Base-by-base conservation (phyloP, 2,888 invertebrate genomes). In the Oxytorus armatus region DNA sequence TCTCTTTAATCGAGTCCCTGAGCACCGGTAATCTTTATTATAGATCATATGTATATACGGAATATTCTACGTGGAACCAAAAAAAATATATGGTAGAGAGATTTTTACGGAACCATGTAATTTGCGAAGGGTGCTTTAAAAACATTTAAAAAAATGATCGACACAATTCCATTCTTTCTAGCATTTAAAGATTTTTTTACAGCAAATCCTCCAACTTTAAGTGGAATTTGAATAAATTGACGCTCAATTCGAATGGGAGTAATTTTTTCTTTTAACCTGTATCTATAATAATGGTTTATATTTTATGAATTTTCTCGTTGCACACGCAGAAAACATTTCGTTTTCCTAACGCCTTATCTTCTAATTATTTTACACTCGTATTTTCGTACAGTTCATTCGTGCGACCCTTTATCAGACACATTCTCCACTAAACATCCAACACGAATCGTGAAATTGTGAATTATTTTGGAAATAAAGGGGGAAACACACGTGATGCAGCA, bases 1-100 rank as follows among this genome's bases (percentile, higher is more conserved):
- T 68, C 21, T 69, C 63, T 39, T 63, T 47, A 57, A 72, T 72
- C 66, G 42, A 51, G 39, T 59, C 18, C 77, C 21, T 18, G 8
- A 42, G 29, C 39, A 42, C 29, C 16, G 5, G 75, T 21, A 61
- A 68, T 68, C 29, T 68, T 68, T 14, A 8, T 49, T 18, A 8
- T n/a, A 44, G 10, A 1, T 8, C 3, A n/a, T 29, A 29, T 36
- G 25, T 18, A n/a, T 36, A 39, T 49, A 18, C 7, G 2, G 18
- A 5, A 49, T 49, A 39, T 39, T 7, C 1, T 39, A 39, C 39
- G n/a, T 44, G 21, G 7, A 3, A 11, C 10, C 16, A 21, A 21
- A 49, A 49, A 8, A 10, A 49, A 23, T 21, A 10, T 18, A 21
- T 23, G 47, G 8, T 0, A 21, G 10, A 23, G 16, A 18, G 16